Conservation (phyloP, 2,888 invertebrate species). For the Mythimna lalbum region DNA sequence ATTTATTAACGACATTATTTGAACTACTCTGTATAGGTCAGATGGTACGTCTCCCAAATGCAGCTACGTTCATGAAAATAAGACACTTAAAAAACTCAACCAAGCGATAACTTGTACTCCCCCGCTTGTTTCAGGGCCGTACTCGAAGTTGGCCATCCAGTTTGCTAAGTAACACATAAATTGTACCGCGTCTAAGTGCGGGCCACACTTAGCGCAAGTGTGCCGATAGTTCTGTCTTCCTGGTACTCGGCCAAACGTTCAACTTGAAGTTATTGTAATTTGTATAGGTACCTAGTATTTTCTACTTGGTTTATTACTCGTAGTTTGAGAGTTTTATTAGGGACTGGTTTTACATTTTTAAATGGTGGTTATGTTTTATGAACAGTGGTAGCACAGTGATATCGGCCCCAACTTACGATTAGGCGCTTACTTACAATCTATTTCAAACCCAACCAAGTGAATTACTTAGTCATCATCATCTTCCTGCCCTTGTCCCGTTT, state of each 20-base stretch:
- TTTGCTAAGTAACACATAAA: constrained; percentile 69
- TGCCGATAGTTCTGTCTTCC: constrained; percentile 65
- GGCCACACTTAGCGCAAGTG: constrained; percentile 64
- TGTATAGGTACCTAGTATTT: constrained; percentile 44
- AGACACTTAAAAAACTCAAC: no score
- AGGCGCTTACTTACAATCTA: no score
- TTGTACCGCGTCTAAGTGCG: constrained; percentile 66
- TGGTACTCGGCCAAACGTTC: constrained; percentile 61
- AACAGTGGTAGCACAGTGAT: no score
- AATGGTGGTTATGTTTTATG: neutral
- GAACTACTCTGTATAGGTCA: no score
- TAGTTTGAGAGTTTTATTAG: constrained; percentile 15
- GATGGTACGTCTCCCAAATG: no score
- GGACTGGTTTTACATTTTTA: neutral
- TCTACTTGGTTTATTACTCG: constrained; percentile 25
- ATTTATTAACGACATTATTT: no score
- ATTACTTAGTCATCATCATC: no score
- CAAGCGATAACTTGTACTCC: neutral
- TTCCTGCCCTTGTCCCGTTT: no score
- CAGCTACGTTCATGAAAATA: no score
- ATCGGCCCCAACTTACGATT: no score
- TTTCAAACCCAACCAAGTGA: no score
- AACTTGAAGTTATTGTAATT: constrained; percentile 62
- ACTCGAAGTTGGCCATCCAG: constrained; percentile 58
- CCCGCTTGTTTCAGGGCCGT: constrained; percentile 33